These are phyloP conservation scores for Lapara coniferarum DNA, from an alignment of 2,888 invertebrate genomes.

Conservation along the genomic window DNA sequence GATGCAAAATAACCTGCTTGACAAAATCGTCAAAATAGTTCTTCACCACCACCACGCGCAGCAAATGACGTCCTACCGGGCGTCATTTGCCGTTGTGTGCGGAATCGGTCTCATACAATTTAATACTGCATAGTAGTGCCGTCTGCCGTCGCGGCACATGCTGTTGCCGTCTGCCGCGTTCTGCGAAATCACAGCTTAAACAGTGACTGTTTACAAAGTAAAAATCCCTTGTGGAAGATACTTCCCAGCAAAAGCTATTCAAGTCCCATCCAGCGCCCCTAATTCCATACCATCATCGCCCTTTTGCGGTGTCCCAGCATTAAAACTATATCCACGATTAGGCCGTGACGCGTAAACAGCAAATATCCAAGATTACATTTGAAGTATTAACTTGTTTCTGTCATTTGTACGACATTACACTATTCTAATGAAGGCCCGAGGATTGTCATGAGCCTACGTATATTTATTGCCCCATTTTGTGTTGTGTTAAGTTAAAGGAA, in stretches of 20 bases:
- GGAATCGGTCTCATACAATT: too few relatives aligned
- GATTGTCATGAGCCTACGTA: conserved; percentile 3
- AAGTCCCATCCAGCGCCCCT: conserved; percentile 38
- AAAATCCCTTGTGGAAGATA: too few relatives aligned
- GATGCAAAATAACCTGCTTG: too few relatives aligned
- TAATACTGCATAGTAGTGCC: too few relatives aligned
- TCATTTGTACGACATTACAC: conserved; percentile 33
- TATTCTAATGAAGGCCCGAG: conserved; percentile 15
- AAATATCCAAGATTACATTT: conserved; percentile 68
- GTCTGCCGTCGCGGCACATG: too few relatives aligned
- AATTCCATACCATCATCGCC: conserved; percentile 32
- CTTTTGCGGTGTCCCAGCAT: conserved; percentile 58
- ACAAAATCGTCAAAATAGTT: too few relatives aligned
- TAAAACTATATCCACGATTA: conserved; percentile 69
- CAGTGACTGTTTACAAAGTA: too few relatives aligned
- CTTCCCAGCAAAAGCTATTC: neutral
- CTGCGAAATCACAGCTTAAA: too few relatives aligned
- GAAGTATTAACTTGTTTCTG: conserved; percentile 63
- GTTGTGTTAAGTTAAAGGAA: neutral
- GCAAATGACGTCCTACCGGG: too few relatives aligned
- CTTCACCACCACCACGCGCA: too few relatives aligned
- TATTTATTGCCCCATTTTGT: conserved; percentile 12
- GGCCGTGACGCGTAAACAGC: conserved; percentile 41
- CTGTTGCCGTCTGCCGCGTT: too few relatives aligned
- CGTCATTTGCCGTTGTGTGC: too few relatives aligned